phyloP scores from a whole-genome alignment of 1,140 invertebrate genomes.

The Cydia fagiglandana region DNA sequence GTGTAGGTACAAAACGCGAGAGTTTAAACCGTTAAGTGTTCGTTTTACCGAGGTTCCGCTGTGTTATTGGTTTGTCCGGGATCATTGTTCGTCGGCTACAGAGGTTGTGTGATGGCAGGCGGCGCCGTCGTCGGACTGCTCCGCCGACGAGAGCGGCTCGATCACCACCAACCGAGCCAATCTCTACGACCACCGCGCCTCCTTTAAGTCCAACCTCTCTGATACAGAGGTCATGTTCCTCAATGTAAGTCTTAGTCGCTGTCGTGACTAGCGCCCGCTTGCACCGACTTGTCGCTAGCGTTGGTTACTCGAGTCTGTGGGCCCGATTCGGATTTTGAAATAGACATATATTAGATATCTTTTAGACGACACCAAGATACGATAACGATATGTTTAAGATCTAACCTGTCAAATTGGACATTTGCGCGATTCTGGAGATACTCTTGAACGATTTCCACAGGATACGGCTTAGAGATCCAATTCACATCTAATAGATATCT shows the following conservation, averaged over 20 bases:
- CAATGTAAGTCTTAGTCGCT: conserved; percentile 85
- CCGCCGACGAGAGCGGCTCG: conserved; percentile 85
- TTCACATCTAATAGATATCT: too few relatives aligned
- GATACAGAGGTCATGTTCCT: conserved; percentile 95
- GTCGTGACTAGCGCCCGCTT: conserved; percentile 40
- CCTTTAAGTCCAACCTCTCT: conserved; percentile 90
- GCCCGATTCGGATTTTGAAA: too few relatives aligned
- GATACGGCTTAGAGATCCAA: too few relatives aligned
- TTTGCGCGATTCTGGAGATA: too few relatives aligned
- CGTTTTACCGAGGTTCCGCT: neutral
- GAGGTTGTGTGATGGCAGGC: conserved; percentile 76
- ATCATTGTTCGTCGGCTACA: conserved; percentile 18
- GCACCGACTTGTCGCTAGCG: conserved; percentile 23
- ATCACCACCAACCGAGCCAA: conserved; percentile 89
- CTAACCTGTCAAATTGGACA: too few relatives aligned
- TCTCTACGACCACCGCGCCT: conserved; percentile 80
- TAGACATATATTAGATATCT: too few relatives aligned
- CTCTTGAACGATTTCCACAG: too few relatives aligned
- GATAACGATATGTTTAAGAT: too few relatives aligned
- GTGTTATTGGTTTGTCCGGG: neutral
- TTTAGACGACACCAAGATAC: too few relatives aligned
- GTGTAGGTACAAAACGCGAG: too few relatives aligned
- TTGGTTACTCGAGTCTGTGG: conserved; percentile 15
- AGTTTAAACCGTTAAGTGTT: neutral
- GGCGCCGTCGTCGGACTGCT: conserved; percentile 82